Base-by-base conservation (phyloP, 2,888 invertebrate genomes). In the Eupithecia subfuscata region DNA sequence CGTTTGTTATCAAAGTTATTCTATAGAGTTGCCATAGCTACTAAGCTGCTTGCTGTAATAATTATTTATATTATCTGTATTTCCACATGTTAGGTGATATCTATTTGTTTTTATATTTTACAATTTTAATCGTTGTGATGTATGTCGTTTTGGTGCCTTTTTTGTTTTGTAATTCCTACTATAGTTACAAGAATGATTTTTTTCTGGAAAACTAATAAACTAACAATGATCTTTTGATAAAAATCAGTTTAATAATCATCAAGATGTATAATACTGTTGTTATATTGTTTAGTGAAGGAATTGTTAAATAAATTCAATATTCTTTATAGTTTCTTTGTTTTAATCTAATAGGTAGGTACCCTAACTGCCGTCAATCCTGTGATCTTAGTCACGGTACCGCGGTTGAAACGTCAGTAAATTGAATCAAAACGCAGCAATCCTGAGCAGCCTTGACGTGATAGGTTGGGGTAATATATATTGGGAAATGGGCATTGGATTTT, bases 281-380 rank as follows among this genome's bases (percentile, higher is more conserved):
- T 60, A 82, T 89, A 87, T 85, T 89, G 87, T 91, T 89, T 87
- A 88, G 86, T 82, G 79, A 84, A 88, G 87, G 89, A 91, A 91
- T 92, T 93, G 93, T 93, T 93, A 90, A 86, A 92, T 91, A 93
- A 92, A 92, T 90, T 89, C 82, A 88, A 87, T 91, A 92, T 91
- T 91, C 88, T 90, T 85, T 90, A 87, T 6, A 37, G 14, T 22
- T 74, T 37, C 37, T 8, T 45, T 48, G 52, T 74, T 56, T 75
- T 75, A 68, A 80, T 82, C n/a, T 18, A 8, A 40, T 9, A 30
- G 9, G 9, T 9, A 30, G 9, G 9, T 34, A 30, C 16, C 14
- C 11, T n/a, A n/a, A 8, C 52, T n/a, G 3, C n/a, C n/a, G n/a
- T 9, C 11, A 18, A 48, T 48, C 48, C 48, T 48, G 48, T 48